Conservation (phyloP, 2,113 vertebrate genomes). For the Cebus imitator region DNA sequence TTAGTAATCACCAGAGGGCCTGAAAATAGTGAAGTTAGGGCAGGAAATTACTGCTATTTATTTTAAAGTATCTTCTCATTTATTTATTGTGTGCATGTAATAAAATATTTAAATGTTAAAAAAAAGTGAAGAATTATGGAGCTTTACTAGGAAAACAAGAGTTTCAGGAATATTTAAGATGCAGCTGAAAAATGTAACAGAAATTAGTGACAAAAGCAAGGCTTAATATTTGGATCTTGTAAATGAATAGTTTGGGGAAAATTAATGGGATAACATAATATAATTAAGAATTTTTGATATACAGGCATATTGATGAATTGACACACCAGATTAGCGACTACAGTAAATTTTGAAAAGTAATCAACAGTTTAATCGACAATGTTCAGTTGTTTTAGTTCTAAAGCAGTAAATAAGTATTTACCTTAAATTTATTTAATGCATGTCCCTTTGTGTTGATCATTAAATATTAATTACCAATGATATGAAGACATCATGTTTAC, state of each 20-base stretch:
- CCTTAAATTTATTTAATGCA: background rate
- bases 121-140: background rate
- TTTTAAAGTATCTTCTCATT: background rate
- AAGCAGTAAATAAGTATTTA: conserved; percentile 20
- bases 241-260: background rate
- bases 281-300: background rate
- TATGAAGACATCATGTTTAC: background rate
- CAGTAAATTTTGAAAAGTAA: background rate
- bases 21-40: background rate
- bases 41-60: background rate
- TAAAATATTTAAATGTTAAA: background rate
- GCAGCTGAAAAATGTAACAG: background rate
- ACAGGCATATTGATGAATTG: background rate
- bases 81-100: background rate
- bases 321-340: background rate
- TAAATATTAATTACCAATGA: background rate
- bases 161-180: background rate
- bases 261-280: background rate
- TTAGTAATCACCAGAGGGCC: background rate
- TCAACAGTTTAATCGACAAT: background rate
- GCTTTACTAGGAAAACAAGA: background rate
- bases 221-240: background rate
- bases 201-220: background rate
- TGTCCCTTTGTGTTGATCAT: background rate
- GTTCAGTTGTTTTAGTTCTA: background rate